Base-by-base conservation (phyloP, 2,888 invertebrate genomes). In the Eupithecia abbreviata region DNA sequence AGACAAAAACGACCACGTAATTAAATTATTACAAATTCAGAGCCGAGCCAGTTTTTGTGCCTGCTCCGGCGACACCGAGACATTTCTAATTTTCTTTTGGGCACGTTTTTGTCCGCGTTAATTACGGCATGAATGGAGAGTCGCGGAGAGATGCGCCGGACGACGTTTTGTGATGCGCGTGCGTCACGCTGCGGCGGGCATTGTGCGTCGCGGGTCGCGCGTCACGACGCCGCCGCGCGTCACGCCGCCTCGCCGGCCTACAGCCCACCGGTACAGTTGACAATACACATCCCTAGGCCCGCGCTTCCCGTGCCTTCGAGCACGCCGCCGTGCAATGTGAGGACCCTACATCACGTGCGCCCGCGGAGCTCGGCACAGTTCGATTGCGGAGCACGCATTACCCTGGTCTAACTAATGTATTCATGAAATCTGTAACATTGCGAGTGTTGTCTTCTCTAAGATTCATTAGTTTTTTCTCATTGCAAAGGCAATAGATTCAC, bases 71-170 rank as follows among this genome's bases (percentile, higher is more conserved):
- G 88, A 87, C 90, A 91, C 92, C 90, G 92, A 89, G 87, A 92
- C 92, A 88, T 92, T 93, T 92, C 92, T 89, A 91, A 94, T 92
- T 93, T 92, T 91, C 90, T 88, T 90, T 89, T 88, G 88, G 87
- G 83, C 82, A 80, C 84, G 85, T 91, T 94, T 94, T 94, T 94
- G 87, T 86, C 81, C 87, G 90, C 91, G 89, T 93, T 92, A 93
- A 94, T 94, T 94, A 93, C 87, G 90, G 84, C 85, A 89, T 93
- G 94, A 94, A 94, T 93, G 90, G 85, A 84, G 87, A 87, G 74
- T 80, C 79, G 80, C 76, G 80, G 78, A 9, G 67, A 42, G 67
- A 67, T 42, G 67, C 67, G 43, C 76, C 75, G 79, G 77, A 71
- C 55, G 49, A 72, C 71, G 83, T 89, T 89, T 89, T 89, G 84